These are phyloP conservation scores for Acropora yongei DNA, from an alignment of 64 coral and sea anemone genomes.

Conservation along the genomic window DNA sequence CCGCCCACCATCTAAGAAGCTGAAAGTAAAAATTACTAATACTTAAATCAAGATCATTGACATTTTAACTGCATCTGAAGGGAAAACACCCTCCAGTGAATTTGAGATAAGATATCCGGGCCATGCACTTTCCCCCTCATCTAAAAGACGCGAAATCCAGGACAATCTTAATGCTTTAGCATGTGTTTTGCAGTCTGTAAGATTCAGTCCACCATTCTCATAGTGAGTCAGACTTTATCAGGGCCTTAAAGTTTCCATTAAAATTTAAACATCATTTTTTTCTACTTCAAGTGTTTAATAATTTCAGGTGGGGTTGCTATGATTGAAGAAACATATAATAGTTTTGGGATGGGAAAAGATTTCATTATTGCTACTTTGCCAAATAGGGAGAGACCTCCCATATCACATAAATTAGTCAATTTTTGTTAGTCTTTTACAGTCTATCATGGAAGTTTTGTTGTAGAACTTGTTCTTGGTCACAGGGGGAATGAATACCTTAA, in stretches of 20 bases:
- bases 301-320: slow-evolving; percentile 12
- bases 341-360: slow-evolving; percentile 4
- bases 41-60: slow-evolving; percentile 12
- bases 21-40: neutral
- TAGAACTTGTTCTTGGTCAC: slow-evolving; percentile 5
- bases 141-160: slow-evolving; percentile 5
- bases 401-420: neutral
- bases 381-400: neutral
- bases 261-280: too few species aligned
- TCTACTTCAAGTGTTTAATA: neutral
- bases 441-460: slow-evolving; percentile 3
- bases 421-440: neutral
- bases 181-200: slow-evolving; percentile 6
- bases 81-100: slow-evolving; percentile 6
- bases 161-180: slow-evolving; percentile 13
- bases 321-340: slow-evolving; percentile 31
- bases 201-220: slow-evolving; percentile 23
- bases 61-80: slow-evolving; percentile 1
- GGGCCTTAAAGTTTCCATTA: too few species aligned
- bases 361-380: slow-evolving; percentile 9
- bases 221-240: too few species aligned
- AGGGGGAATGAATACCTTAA: slow-evolving; percentile 4
- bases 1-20: neutral
- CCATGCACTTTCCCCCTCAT: neutral
- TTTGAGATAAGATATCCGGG: neutral